Evolutionary conservation across 2,797 vertebrate species (phyloP).

Genomic region (Pantherophis vulpinus): DNA sequence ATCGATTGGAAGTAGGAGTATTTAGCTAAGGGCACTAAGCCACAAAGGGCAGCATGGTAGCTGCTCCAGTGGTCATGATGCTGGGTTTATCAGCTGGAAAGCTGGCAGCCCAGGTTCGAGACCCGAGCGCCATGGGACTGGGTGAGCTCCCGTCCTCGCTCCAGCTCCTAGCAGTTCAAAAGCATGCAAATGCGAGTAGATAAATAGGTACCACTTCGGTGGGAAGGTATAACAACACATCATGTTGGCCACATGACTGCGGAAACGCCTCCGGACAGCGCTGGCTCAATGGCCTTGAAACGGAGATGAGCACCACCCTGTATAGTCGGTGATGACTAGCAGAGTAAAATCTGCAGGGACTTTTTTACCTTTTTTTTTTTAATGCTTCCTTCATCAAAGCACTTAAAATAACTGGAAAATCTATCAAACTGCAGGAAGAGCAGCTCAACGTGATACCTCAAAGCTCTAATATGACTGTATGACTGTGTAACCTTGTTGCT

Average conservation of each 20-base stretch:
- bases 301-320: accelerated
- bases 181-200: neutral
- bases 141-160: neutral
- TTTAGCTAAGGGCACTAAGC: neutral
- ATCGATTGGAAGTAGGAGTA: neutral
- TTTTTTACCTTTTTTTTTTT: neutral
- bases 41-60: neutral
- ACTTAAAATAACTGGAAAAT: neutral
- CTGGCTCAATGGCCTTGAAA: neutral
- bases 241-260: neutral
- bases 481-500: no score
- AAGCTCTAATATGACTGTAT: neutral
- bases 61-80: neutral
- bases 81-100: neutral
- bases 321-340: neutral
- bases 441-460: neutral
- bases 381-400: neutral
- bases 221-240: neutral
- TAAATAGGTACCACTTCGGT: neutral
- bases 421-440: neutral
- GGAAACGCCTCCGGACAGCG: neutral
- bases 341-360: no score
- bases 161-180: neutral
- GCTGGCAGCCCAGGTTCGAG: neutral
- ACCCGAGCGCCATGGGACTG: neutral